Conservation (phyloP, 1,140 invertebrate species). For the Whitmania pigra region DNA sequence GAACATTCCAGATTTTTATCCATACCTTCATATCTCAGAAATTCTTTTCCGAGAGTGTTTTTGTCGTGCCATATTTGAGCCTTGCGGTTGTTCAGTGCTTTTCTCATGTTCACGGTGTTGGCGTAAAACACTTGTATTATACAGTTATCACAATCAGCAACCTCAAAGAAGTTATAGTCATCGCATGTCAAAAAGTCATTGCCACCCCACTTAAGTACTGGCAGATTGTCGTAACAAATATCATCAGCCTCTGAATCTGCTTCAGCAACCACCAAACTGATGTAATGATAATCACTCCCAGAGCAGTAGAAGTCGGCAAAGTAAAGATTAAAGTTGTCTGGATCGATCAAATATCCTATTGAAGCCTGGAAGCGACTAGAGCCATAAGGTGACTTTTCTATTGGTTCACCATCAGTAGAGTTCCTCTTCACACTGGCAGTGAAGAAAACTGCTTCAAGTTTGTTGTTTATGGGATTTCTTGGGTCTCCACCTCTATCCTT, state of each 20-base stretch:
- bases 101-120: neutral
- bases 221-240: neutral
- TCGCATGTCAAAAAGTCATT: too few relatives aligned
- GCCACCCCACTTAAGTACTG: too few relatives aligned
- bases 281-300: constrained; percentile 16
- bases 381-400: constrained; percentile 14
- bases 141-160: too few relatives aligned
- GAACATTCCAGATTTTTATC: too few relatives aligned
- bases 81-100: too few relatives aligned
- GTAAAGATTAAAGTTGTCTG: constrained; percentile 12
- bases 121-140: neutral
- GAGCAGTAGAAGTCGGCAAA: constrained; percentile 24
- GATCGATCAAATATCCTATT: neutral
- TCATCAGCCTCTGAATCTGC: constrained; percentile 4
- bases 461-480: constrained; percentile 15
- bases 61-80: too few relatives aligned
- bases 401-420: constrained; percentile 9
- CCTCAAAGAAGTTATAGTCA: too few relatives aligned
- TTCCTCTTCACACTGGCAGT: neutral
- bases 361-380: constrained; percentile 7
- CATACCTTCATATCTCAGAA: too few relatives aligned
- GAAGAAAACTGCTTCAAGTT: constrained; percentile 18
- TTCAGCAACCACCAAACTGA: constrained; percentile 19
- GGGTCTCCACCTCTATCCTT: constrained; percentile 20
- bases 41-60: too few relatives aligned